These are phyloP conservation scores for Aporophyla nigra DNA, from an alignment of 2,888 invertebrate genomes.

Conservation along the genomic window DNA sequence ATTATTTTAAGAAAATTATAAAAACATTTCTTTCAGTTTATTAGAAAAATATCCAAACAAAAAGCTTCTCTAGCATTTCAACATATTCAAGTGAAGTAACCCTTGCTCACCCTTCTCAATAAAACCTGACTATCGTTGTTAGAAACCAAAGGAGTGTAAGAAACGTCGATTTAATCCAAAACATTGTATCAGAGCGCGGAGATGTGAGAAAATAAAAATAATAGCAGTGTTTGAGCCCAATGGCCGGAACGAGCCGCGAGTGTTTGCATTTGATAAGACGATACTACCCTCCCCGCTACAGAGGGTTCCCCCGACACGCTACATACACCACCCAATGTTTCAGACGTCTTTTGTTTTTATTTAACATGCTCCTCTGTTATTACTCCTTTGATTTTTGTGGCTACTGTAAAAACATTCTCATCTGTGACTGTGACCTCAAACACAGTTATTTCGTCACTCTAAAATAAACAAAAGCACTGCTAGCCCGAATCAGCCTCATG, in stretches of 20 bases:
- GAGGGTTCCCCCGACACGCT: conserved; percentile 69
- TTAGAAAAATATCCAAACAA: conserved; percentile 19
- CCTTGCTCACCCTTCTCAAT: conserved; percentile 66
- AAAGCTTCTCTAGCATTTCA: conserved; percentile 30
- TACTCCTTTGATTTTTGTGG: conserved; percentile 32
- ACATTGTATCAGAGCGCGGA: conserved; percentile 73
- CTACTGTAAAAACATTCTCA: conserved; percentile 25
- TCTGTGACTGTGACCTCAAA: conserved; percentile 13
- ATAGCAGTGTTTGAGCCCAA: conserved; percentile 84
- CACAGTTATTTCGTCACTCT: conserved; percentile 33
- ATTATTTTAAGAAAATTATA: not conserved
- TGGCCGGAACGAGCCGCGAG: conserved; percentile 87
- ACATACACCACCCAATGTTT: conserved; percentile 63
- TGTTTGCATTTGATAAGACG: conserved; percentile 89
- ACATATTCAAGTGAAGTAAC: conserved; percentile 57
- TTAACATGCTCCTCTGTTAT: conserved; percentile 38
- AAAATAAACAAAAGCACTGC: conserved; percentile 41
- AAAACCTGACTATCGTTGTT: conserved; percentile 68
- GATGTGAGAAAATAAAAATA: conserved; percentile 87
- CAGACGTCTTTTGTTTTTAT: conserved; percentile 61
- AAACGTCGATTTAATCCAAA: conserved; percentile 77
- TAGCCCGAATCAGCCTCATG: conserved; percentile 23
- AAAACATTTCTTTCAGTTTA: conserved; percentile 10
- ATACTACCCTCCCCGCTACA: conserved; percentile 64
- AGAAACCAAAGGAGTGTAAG: conserved; percentile 72